Evolutionary conservation across 2,797 vertebrate species (phyloP).

Genomic region (Urocyon cinereoargenteus): DNA sequence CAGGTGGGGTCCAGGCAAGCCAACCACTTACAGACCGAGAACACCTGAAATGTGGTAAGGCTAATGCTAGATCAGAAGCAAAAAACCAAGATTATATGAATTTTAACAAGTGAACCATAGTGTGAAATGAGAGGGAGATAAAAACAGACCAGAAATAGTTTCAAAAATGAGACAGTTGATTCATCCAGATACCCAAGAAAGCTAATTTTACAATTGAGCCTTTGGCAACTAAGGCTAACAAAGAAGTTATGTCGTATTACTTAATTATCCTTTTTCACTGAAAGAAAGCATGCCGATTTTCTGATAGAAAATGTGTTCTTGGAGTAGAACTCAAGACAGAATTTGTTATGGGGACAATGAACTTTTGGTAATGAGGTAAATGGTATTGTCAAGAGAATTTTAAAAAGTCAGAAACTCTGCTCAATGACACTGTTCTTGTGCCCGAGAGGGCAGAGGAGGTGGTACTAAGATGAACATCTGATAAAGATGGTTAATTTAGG

Average conservation of each 20-base stretch:
- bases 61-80: background rate
- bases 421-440: background rate
- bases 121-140: constrained; percentile 27
- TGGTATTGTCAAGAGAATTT: background rate
- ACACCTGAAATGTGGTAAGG: background rate
- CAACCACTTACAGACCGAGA: background rate
- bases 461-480: background rate
- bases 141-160: constrained; percentile 44
- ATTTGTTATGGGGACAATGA: background rate
- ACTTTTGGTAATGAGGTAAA: constrained; percentile 51
- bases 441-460: background rate
- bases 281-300: constrained; percentile 26
- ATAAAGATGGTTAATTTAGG: background rate
- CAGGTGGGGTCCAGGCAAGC: background rate
- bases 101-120: constrained; percentile 32
- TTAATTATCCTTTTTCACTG: constrained; percentile 39
- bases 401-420: background rate
- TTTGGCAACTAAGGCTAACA: constrained; percentile 28
- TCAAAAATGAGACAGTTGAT: constrained; percentile 23
- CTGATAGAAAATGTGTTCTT: constrained; percentile 31
- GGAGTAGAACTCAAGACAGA: constrained; percentile 26
- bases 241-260: constrained; percentile 54
- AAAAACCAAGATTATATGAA: constrained; percentile 30
- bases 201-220: background rate
- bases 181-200: constrained; percentile 22